Percentiles rank a stretch among this genome's conserved stretches.
phyloP scores from a whole-genome alignment of 2,888 invertebrate genomes.

The Noctua fimbriata region DNA sequence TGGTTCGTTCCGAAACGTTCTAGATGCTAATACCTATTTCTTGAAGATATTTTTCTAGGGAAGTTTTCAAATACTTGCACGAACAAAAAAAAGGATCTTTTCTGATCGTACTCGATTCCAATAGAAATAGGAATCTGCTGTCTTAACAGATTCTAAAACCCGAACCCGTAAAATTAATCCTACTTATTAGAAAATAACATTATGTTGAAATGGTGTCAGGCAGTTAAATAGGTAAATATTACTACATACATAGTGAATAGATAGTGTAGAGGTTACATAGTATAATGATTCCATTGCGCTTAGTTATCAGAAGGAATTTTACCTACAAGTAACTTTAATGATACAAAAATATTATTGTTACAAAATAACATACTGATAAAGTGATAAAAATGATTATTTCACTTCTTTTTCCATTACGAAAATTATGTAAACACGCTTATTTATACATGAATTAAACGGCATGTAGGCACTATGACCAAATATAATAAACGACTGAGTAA shows the following conservation, averaged over 20 bases:
- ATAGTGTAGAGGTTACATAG: constrained; percentile 38
- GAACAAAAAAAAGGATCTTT: no score
- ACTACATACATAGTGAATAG: constrained; percentile 14
- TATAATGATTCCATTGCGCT: constrained; percentile 44
- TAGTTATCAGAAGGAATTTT: constrained; percentile 46
- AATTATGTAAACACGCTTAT: constrained; percentile 22
- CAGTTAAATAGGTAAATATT: constrained; percentile 36
- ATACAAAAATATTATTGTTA: constrained; percentile 49
- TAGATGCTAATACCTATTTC: constrained; percentile 44
- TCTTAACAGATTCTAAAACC: constrained; percentile 18
- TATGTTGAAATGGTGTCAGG: constrained; percentile 16
- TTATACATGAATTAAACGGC: background rate
- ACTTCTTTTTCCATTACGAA: constrained; percentile 18
- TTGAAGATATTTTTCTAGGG: constrained; percentile 8
- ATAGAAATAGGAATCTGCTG: background rate
- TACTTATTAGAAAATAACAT: background rate
- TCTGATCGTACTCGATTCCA: background rate
- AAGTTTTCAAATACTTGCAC: background rate
- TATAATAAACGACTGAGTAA: constrained; percentile 4
- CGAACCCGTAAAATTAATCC: background rate
- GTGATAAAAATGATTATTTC: constrained; percentile 15
- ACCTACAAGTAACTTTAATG: constrained; percentile 31
- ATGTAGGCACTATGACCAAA: background rate
- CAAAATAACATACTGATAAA: constrained; percentile 30
- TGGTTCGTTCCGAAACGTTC: constrained; percentile 69